Conservation (phyloP, 2,888 invertebrate species). For the Eumerus sabulonum region DNA sequence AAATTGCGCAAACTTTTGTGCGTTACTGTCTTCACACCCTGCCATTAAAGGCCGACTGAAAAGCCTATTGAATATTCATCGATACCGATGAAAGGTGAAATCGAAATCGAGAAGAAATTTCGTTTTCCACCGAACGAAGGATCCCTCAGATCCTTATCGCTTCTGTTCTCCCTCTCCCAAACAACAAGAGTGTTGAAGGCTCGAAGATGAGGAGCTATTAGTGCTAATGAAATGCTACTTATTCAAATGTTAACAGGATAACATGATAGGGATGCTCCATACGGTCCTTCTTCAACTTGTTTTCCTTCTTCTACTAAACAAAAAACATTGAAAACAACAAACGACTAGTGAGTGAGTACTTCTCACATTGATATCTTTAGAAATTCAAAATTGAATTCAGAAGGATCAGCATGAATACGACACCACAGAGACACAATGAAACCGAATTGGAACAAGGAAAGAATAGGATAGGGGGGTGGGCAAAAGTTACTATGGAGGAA, state of each 20-base stretch:
- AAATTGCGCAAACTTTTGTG: slow-evolving; percentile 1
- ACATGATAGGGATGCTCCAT: slow-evolving; percentile 61
- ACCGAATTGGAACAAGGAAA: too few relatives aligned
- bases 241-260: slow-evolving; percentile 62
- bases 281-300: slow-evolving; percentile 32
- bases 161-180: not conserved
- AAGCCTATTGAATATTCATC: slow-evolving; percentile 34
- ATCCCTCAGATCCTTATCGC: slow-evolving; percentile 39
- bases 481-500: too few relatives aligned
- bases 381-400: slow-evolving; percentile 63
- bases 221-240: slow-evolving; percentile 59
- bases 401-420: too few relatives aligned
- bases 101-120: slow-evolving; percentile 43
- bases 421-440: too few relatives aligned
- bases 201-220: slow-evolving; percentile 37
- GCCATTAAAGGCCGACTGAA: slow-evolving; percentile 17
- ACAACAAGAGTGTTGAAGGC: too few relatives aligned
- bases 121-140: slow-evolving; percentile 27
- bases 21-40: slow-evolving; percentile 8
- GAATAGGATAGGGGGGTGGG: too few relatives aligned
- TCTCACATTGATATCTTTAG: slow-evolving; percentile 29
- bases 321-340: slow-evolving; percentile 15
- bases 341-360: slow-evolving; percentile 17
- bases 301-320: slow-evolving; percentile 20
- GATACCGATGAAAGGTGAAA: slow-evolving; percentile 38